Evolutionary conservation across 2,113 vertebrate genomes (phyloP).

Genomic region (Nannobrachium achirus): DNA sequence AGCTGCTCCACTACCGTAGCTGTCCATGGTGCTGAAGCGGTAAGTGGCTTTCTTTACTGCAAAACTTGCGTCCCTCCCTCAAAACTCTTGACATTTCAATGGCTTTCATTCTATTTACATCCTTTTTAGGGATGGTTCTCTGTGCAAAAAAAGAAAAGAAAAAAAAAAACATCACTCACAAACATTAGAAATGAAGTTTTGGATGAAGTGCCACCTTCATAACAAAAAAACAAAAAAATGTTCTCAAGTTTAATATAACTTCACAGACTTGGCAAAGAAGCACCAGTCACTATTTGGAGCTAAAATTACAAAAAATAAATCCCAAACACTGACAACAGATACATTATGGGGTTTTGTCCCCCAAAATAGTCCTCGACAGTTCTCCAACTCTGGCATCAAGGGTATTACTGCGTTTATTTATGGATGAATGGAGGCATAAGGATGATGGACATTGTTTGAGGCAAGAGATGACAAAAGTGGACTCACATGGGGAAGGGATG

Average conservation of each 20-base stretch:
- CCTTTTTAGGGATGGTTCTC: slow-evolving; percentile 68
- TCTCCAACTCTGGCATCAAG: not conserved
- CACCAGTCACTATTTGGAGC: slow-evolving; percentile 8
- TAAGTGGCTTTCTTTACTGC: slow-evolving; percentile 72
- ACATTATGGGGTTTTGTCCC: not conserved
- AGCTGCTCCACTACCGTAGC: slow-evolving; percentile 64
- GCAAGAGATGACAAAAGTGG: slow-evolving; percentile 15
- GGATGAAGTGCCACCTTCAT: slow-evolving; percentile 29
- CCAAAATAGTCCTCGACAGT: slow-evolving; percentile 6
- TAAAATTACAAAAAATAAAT: slow-evolving; percentile 10
- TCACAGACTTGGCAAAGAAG: slow-evolving; percentile 21
- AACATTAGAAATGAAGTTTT: slow-evolving; percentile 38
- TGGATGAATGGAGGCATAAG: not conserved
- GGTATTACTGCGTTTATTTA: not conserved
- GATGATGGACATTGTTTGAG: not conserved
- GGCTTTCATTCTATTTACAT: slow-evolving; percentile 71
- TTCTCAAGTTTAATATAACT: slow-evolving; percentile 21
- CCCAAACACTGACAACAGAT: not conserved
- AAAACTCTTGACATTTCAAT: slow-evolving; percentile 77
- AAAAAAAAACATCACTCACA: slow-evolving; percentile 38
- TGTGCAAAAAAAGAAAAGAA: slow-evolving; percentile 50
- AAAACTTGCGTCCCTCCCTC: slow-evolving; percentile 61
- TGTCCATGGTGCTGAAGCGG: slow-evolving; percentile 82
- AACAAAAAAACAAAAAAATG: slow-evolving; percentile 39
- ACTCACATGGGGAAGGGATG: not conserved